Conservation (phyloP, 2,888 invertebrate species). For the Helleia helle region DNA sequence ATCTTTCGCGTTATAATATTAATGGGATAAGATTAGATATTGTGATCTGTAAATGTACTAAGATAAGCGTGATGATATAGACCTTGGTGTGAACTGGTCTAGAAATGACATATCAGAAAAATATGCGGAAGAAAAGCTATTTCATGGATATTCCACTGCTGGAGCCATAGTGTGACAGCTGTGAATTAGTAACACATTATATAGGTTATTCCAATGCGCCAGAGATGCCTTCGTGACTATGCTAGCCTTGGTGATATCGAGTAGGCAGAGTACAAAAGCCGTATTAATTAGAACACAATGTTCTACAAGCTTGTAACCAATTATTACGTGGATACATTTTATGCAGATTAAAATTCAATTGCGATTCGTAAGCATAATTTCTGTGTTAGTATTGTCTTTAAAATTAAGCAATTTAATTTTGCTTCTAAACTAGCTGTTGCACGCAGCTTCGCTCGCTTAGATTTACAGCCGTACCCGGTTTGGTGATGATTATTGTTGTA, state of each 20-base stretch:
- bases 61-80: background rate
- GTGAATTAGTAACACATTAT: background rate
- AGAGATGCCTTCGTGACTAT: slow-evolving; percentile 49
- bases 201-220: slow-evolving; percentile 32
- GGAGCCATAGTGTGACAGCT: background rate
- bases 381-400: too few species aligned
- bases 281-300: slow-evolving; percentile 63
- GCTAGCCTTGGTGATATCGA: slow-evolving; percentile 51
- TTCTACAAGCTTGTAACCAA: slow-evolving; percentile 48
- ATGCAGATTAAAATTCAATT: slow-evolving; percentile 1
- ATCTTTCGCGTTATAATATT: too few species aligned
- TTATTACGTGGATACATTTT: slow-evolving; percentile 35
- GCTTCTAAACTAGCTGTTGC: too few species aligned
- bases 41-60: too few species aligned
- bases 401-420: too few species aligned
- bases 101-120: background rate
- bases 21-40: too few species aligned
- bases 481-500: too few species aligned
- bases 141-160: background rate
- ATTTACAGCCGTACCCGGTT: too few species aligned
- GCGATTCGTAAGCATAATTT: too few species aligned
- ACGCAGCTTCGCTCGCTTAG: too few species aligned
- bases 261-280: slow-evolving; percentile 34
- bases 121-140: background rate
- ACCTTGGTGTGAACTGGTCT: background rate